Conservation (phyloP, 2,113 vertebrate genomes). For the Tachycineta bicolor region DNA sequence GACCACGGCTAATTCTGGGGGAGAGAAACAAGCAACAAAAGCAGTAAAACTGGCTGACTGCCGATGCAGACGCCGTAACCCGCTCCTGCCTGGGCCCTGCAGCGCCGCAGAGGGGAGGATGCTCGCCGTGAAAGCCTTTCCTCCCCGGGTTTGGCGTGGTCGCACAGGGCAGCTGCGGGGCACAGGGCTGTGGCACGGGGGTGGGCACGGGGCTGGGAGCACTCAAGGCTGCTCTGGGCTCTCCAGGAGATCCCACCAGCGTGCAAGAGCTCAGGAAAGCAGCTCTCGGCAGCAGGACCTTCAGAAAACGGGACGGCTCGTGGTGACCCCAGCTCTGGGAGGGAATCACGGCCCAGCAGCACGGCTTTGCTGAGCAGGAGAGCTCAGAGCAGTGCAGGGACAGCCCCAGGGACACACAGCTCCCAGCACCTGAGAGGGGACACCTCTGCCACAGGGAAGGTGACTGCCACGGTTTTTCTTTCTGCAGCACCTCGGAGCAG, state of each 20-base stretch:
- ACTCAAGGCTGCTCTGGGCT: background rate
- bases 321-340: background rate
- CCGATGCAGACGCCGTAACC: conserved; percentile 22
- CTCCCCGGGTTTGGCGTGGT: background rate
- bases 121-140: background rate
- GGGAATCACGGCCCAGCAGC: background rate
- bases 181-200: background rate
- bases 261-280: background rate
- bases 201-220: background rate
- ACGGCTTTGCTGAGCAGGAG: background rate
- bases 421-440: background rate
- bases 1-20: conserved; percentile 50
- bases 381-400: background rate
- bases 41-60: conserved; percentile 54
- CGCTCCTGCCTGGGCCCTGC: background rate
- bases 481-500: background rate
- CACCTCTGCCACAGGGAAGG: background rate
- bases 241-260: background rate
- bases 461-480: background rate
- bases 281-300: background rate
- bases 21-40: conserved; percentile 46
- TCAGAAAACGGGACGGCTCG: background rate
- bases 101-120: background rate
- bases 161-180: background rate
- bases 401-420: background rate